Evolutionary conservation across 1,140 invertebrate species (phyloP), one percentile per base, ranked within the genome.

Genomic region (Zaprionus ghesquierei): DNA sequence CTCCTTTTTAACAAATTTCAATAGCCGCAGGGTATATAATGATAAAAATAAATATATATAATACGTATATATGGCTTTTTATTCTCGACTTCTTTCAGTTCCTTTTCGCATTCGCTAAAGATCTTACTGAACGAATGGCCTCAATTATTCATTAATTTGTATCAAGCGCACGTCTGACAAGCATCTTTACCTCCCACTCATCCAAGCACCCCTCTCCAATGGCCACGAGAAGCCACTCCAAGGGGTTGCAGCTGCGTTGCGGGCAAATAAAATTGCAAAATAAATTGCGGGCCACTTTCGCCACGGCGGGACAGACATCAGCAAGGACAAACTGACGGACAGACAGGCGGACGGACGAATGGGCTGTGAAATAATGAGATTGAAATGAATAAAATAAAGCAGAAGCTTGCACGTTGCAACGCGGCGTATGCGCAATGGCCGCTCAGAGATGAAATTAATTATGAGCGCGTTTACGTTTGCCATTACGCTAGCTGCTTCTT

Each of bases 101-200:
- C 8, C 18, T 46, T 22, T 46, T 46, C 9, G 41, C 15, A n/a
- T 12, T 12, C 15, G 18, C 41, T 20, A 9, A 51, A n/a, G 10
- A 60, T 49, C 20, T 20, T 10, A n/a, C 44, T 35, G 38, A 20
- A 65, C 35, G 35, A 60, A 72, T 58, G 41, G 31, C 59, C 41
- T 63, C 41, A 69, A 62, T 74, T 62, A 69, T 69, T 74, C 41
- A 69, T 56, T 69, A 69, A 74, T 74, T 74, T 69, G 56, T 74
- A 62, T 56, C 65, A 69, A 35, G 61, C 38, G 27, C 56, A 29
- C 15, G 15, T 22, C 65, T 22, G 38, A 27, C 27, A 23, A 33
- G 27, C 27, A 2, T 23, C 15, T 33, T 12, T 54, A 27, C 22
- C n/a, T 51, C 35, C 35, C n/a, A n/a, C n/a, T 6, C 4, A 4